Conservation (phyloP, 92 coral and sea anemone genomes). For the Porites divaricata region DNA sequence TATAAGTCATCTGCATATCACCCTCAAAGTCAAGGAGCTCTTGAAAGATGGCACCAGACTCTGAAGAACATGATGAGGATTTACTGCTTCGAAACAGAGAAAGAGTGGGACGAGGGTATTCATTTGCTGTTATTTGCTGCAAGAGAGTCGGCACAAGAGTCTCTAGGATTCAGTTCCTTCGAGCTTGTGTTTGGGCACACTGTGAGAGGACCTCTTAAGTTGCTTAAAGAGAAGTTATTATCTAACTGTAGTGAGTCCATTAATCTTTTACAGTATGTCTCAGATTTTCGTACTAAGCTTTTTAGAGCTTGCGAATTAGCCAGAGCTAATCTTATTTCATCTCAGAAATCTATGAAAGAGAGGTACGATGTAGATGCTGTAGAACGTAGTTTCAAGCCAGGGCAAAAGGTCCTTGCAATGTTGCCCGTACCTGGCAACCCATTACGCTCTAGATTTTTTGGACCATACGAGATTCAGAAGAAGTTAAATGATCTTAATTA, state of each 20-base stretch:
- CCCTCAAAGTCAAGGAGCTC: conserved; percentile 63
- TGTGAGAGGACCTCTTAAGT: conserved; percentile 52
- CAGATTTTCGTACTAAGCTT: conserved; percentile 50
- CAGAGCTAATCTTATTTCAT: conserved; percentile 7
- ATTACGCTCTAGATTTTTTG: conserved; percentile 15
- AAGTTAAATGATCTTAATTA: conserved; percentile 18
- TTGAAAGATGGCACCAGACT: conserved; percentile 57
- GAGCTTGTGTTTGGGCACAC: conserved; percentile 67
- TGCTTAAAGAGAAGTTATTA: conserved; percentile 59
- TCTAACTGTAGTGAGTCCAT: background rate
- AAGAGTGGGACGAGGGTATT: conserved; percentile 57
- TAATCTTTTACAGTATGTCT: background rate
- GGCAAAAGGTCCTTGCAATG: conserved; percentile 42
- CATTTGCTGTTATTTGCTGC: conserved; percentile 6
- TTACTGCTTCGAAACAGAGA: conserved; percentile 48
- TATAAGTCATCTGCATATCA: conserved; percentile 64
- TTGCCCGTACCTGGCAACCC: conserved; percentile 46
- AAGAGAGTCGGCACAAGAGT: conserved; percentile 58
- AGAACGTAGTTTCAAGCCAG: conserved; percentile 28
- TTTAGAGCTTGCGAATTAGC: conserved; percentile 27
- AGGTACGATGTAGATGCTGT: conserved; percentile 32
- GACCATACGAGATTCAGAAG: conserved; percentile 32
- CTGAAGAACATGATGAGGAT: conserved; percentile 50
- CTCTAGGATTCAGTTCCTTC: conserved; percentile 68
- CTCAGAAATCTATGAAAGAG: conserved; percentile 23